Evolutionary conservation across 2,888 invertebrate species (phyloP).

Genomic region (Oegoconia quadripuncta): DNA sequence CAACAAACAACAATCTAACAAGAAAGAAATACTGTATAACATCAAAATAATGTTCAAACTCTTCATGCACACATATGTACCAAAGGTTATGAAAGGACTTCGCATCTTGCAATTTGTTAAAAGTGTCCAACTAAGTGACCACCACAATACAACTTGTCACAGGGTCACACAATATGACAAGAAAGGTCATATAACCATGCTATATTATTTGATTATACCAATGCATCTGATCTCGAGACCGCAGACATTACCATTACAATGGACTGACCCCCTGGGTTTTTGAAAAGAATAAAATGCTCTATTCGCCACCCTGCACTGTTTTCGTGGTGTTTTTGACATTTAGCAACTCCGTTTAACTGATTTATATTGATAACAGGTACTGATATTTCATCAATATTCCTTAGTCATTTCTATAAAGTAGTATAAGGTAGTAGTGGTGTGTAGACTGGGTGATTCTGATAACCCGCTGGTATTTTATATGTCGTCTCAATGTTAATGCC

Average conservation of each 20-base stretch:
- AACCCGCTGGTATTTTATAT: too few species aligned
- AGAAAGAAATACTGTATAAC: too few species aligned
- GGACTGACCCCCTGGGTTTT: conserved; percentile 47
- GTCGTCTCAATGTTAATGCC: too few species aligned
- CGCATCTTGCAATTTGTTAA: not conserved
- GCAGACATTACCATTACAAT: conserved; percentile 57
- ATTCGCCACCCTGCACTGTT: conserved; percentile 40
- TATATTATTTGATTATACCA: conserved; percentile 50
- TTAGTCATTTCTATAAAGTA: too few species aligned
- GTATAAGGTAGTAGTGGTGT: too few species aligned
- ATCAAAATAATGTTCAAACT: too few species aligned
- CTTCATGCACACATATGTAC: too few species aligned
- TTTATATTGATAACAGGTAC: too few species aligned
- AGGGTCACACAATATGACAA: conserved; percentile 58
- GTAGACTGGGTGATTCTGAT: too few species aligned
- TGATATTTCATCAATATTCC: too few species aligned
- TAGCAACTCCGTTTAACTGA: conserved; percentile 39
- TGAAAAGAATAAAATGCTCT: conserved; percentile 42
- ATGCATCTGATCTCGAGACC: conserved; percentile 43
- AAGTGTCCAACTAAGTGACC: conserved; percentile 35
- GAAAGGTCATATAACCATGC: conserved; percentile 33
- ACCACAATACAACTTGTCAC: conserved; percentile 54
- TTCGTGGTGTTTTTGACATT: conserved; percentile 32
- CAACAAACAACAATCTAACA: too few species aligned
- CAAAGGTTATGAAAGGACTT: too few species aligned